Base-by-base conservation (phyloP, 2,888 invertebrate species). In the Amblyteles armatorius region DNA sequence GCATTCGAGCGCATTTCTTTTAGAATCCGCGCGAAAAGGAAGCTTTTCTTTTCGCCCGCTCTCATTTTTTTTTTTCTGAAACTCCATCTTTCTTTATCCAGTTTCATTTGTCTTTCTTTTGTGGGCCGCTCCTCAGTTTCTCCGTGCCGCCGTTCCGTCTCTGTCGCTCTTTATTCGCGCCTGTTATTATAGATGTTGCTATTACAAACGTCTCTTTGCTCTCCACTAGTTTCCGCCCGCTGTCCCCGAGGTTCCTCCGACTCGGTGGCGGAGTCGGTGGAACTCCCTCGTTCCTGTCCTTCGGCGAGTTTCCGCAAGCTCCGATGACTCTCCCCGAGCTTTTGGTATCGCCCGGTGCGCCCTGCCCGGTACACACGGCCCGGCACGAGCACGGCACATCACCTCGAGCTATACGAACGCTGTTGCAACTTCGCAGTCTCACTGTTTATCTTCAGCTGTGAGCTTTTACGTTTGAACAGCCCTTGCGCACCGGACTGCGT, bases 391-490 rank as follows among this genome's bases (percentile, higher is more conserved):
- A 79, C 52, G 26, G 48, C 52, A 73, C 50, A 80, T 16, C 33
- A 33, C 73, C 33, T 19, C 13, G 74, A 80, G 44, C 57, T 68
- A 50, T 60, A 74, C 79, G 72, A 82, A 89, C 84, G 85, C 89
- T 83, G 89, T 83, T 87, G 87, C 86, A 90, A 89, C 89, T 90
- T 88, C 44, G 88, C 87, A 88, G 87, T 88, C 87, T 85, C 83
- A 80, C 88, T 91, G 91, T 91, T 91, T 91, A 90, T 89, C 91
- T 90, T 90, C 72, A 88, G 89, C 88, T 86, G 90, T 88, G 89
- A 91, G 90, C 91, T 90, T 91, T 89, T 91, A 88, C 90, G 91
- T 91, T 91, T 91, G 89, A 87, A 87, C 89, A 88, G 82, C 79
- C 68, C 63, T 84, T 84, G 60, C 76, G 16, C 40, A 44, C 71